phyloP scores from a whole-genome alignment of 2,113 vertebrate genomes.

The Leptobrachium ailaonicum region DNA sequence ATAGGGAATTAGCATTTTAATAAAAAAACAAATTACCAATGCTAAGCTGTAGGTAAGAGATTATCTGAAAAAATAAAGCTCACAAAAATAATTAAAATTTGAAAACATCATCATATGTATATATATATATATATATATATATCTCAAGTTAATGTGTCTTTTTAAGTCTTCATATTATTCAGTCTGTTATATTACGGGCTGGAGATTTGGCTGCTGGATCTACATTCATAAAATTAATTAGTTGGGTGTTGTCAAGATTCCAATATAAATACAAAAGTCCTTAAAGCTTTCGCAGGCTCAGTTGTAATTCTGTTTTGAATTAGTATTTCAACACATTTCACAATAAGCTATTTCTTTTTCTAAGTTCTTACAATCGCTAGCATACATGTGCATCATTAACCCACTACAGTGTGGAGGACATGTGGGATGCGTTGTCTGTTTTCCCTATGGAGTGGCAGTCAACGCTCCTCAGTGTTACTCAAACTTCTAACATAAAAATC shows the following conservation, averaged over 20 bases:
- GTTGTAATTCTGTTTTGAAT: too few relatives aligned
- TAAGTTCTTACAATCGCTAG: too few relatives aligned
- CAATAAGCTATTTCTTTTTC: too few relatives aligned
- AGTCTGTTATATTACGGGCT: not conserved
- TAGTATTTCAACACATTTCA: too few relatives aligned
- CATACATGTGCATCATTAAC: too few relatives aligned
- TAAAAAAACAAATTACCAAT: conserved; percentile 17
- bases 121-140: not conserved
- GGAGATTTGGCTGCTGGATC: not conserved
- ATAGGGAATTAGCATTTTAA: conserved; percentile 42
- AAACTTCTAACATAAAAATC: too few relatives aligned
- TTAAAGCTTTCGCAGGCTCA: too few relatives aligned
- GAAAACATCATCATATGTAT: not conserved
- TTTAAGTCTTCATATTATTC: not conserved
- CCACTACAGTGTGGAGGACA: too few relatives aligned
- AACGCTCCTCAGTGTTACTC: too few relatives aligned
- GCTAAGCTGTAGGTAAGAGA: conserved; percentile 16
- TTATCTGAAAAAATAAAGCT: not conserved
- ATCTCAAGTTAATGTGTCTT: not conserved
- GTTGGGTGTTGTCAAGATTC: not conserved
- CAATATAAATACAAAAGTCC: too few relatives aligned
- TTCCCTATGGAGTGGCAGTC: too few relatives aligned
- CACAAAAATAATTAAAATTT: not conserved
- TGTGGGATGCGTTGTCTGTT: too few relatives aligned
- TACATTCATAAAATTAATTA: not conserved